These are phyloP conservation scores for Agrilus mali DNA, from an alignment of 2,888 invertebrate genomes.

Conservation along the genomic window DNA sequence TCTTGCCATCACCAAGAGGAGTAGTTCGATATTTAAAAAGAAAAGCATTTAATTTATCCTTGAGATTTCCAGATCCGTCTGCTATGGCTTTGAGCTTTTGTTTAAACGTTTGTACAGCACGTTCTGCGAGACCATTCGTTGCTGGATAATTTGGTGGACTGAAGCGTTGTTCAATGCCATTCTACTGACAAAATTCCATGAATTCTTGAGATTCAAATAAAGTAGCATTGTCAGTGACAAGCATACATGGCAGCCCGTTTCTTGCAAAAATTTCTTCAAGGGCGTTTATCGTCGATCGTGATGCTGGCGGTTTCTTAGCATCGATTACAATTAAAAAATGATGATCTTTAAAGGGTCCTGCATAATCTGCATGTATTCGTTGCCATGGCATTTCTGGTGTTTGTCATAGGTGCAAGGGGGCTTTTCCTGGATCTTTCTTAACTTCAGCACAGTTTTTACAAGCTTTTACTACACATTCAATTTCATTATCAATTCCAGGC, in stretches of 20 bases:
- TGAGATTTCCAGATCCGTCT: background rate
- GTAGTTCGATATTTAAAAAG: constrained; percentile 9
- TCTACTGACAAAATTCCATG: constrained; percentile 10
- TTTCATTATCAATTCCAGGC: constrained; percentile 5
- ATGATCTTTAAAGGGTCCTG: constrained; percentile 11
- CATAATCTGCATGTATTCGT: constrained; percentile 10
- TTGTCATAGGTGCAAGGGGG: constrained; percentile 7
- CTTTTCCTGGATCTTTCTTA: too few species aligned
- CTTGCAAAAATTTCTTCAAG: too few species aligned
- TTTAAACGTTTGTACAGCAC: constrained; percentile 16
- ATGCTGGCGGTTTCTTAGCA: constrained; percentile 2
- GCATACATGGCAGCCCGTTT: too few species aligned
- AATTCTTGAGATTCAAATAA: constrained; percentile 18
- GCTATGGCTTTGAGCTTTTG: constrained; percentile 9
- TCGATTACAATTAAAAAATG: constrained; percentile 15
- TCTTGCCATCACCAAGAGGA: constrained; percentile 7
- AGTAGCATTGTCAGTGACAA: constrained; percentile 16
- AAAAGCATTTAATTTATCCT: constrained; percentile 6
- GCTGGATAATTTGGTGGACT: constrained; percentile 15
- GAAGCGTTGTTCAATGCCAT: constrained; percentile 12
- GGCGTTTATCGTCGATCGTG: too few species aligned
- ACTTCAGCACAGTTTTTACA: too few species aligned
- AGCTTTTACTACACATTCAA: constrained; percentile 1
- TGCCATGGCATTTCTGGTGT: constrained; percentile 9
- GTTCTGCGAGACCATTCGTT: constrained; percentile 18